Percentiles rank a stretch among this genome's conserved stretches.
These are phyloP conservation scores for Drosophila micromelanica DNA, from an alignment of 1,140 invertebrate genomes.

Conservation along the genomic window DNA sequence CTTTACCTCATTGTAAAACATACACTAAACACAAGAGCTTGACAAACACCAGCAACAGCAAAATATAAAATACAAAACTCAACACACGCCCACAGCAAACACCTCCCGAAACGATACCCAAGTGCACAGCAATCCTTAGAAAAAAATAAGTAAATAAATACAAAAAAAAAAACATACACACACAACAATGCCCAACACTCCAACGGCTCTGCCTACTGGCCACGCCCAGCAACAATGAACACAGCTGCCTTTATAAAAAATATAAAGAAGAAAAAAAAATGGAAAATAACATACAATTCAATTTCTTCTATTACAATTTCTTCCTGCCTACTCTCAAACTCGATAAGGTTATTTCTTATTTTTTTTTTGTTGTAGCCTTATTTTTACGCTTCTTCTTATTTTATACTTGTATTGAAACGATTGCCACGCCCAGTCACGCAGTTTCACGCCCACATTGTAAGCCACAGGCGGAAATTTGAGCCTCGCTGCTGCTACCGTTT, in stretches of 20 bases:
- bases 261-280: conserved; percentile 31
- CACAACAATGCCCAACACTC: conserved; percentile 22
- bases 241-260: conserved; percentile 64
- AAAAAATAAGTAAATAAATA: conserved; percentile 25
- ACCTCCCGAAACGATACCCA: conserved; percentile 66
- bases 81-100: conserved; percentile 38
- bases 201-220: neutral
- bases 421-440: conserved; percentile 52
- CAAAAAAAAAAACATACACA: conserved; percentile 28
- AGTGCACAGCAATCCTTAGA: conserved; percentile 69
- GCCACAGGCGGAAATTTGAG: conserved; percentile 26
- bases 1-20: conserved; percentile 82
- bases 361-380: conserved; percentile 5
- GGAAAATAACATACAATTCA: conserved; percentile 72
- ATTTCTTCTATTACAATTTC: conserved; percentile 78
- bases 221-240: conserved; percentile 52
- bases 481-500: neutral
- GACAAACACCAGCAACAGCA: conserved; percentile 44
- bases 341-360: conserved; percentile 18
- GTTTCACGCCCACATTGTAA: conserved; percentile 11
- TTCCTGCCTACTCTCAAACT: conserved; percentile 48
- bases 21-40: conserved; percentile 60
- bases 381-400: conserved; percentile 16
- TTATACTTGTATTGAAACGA: conserved; percentile 44
- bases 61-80: conserved; percentile 15